Evolutionary conservation across 2,888 invertebrate species (phyloP).

Genomic region (Petrophora chlorosata): DNA sequence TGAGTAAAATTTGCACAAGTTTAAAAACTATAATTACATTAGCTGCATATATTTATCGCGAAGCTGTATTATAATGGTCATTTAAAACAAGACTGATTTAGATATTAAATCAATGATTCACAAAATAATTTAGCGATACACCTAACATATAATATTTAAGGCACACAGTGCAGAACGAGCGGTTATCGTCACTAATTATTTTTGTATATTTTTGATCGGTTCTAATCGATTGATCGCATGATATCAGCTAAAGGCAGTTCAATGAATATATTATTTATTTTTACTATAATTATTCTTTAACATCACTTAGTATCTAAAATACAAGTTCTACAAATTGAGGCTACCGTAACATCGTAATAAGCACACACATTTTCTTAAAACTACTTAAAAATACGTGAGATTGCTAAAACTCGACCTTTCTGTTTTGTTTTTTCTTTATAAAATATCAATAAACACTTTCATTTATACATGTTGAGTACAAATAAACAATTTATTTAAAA

Average conservation of each 20-base stretch:
- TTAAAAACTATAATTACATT: background rate
- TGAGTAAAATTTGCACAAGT: too few relatives aligned
- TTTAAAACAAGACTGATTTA: too few relatives aligned
- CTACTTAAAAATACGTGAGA: conserved; percentile 37
- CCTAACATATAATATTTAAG: too few relatives aligned
- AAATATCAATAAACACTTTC: too few relatives aligned
- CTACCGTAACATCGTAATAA: conserved; percentile 32
- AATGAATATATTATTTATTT: background rate
- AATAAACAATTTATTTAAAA: background rate
- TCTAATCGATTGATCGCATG: too few relatives aligned
- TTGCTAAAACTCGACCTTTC: conserved; percentile 20
- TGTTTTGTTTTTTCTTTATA: background rate
- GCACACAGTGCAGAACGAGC: too few relatives aligned
- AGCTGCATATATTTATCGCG: background rate
- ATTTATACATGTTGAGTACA: too few relatives aligned
- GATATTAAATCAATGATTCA: too few relatives aligned
- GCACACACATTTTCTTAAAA: conserved; percentile 35
- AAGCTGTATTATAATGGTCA: too few relatives aligned
- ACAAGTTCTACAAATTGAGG: conserved; percentile 2
- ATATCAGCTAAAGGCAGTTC: background rate
- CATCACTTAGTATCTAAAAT: background rate
- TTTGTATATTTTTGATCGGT: too few relatives aligned
- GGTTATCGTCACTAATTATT: too few relatives aligned
- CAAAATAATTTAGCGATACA: too few relatives aligned
- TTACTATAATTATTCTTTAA: background rate